These are phyloP conservation scores for Spisula solida DNA, from an alignment of 2,888 invertebrate genomes.

Conservation along the genomic window DNA sequence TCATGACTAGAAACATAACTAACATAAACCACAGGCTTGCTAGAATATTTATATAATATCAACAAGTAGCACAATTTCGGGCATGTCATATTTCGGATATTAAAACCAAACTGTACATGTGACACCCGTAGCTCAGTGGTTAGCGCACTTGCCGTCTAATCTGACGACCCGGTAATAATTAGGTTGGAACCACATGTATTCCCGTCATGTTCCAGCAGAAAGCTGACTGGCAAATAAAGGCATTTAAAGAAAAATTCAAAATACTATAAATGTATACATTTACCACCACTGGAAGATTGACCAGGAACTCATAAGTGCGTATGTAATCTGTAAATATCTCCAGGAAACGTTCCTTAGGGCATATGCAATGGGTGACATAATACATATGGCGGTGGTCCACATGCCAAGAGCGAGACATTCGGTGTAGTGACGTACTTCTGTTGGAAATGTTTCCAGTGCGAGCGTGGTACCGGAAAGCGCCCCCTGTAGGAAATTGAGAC, in stretches of 20 bases:
- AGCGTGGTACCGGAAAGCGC: constrained; percentile 66
- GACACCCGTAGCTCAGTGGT: no score
- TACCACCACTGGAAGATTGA: constrained; percentile 73
- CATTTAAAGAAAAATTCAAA: no score
- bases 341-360: constrained; percentile 66
- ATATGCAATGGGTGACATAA: constrained; percentile 70
- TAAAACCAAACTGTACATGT: background rate
- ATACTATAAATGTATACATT: background rate
- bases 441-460: constrained; percentile 67
- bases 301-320: constrained; percentile 64
- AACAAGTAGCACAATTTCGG: background rate
- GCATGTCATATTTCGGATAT: background rate
- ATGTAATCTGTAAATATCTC: constrained; percentile 70
- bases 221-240: no score
- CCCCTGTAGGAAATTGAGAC: constrained; percentile 57
- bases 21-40: no score
- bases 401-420: constrained; percentile 55
- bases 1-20: no score
- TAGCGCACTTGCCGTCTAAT: no score
- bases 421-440: constrained; percentile 56
- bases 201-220: no score
- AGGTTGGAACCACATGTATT: no score
- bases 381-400: constrained; percentile 70
- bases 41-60: no score
- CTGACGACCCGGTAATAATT: no score